A percentile compares a stretch with the other conserved stretches of the same genome.
phyloP scores from a whole-genome alignment of 1,140 invertebrate species.

The Pseudachorutes palmiensis region DNA sequence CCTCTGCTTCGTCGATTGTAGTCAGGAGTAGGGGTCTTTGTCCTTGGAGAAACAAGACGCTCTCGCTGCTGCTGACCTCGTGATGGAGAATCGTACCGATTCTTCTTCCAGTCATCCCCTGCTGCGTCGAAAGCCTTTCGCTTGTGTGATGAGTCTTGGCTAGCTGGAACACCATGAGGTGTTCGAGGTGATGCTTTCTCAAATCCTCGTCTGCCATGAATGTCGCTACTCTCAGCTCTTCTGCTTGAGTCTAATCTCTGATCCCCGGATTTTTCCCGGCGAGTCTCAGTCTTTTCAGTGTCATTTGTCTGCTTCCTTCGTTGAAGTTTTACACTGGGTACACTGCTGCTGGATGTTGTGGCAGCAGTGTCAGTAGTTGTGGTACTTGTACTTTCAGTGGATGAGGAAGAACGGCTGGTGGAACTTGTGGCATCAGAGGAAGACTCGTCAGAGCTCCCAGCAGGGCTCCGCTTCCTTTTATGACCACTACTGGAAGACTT shows the following conservation, averaged over 20 bases:
- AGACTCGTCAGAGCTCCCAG: not conserved
- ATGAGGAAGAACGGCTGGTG: not conserved
- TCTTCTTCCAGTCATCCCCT: too few relatives aligned
- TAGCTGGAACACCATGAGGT: too few relatives aligned
- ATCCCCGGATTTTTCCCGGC: too few relatives aligned
- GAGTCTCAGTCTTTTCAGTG: not conserved
- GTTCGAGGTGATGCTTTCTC: too few relatives aligned
- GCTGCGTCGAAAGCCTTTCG: too few relatives aligned
- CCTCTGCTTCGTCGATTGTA: not conserved
- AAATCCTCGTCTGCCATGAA: not conserved
- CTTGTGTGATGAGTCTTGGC: too few relatives aligned
- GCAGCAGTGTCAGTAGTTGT: slow-evolving; percentile 12
- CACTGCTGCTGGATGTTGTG: slow-evolving; percentile 28
- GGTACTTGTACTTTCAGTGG: not conserved
- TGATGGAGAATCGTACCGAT: too few relatives aligned
- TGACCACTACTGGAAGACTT: not conserved
- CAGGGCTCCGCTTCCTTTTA: not conserved
- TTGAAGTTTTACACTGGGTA: slow-evolving; percentile 32
- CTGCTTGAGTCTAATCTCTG: not conserved
- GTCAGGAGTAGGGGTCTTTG: not conserved
- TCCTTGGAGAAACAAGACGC: too few relatives aligned
- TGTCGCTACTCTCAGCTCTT: not conserved
- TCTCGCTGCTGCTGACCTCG: too few relatives aligned
- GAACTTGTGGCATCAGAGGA: not conserved
- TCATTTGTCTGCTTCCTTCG: slow-evolving; percentile 19